Evolutionary conservation across 2,113 vertebrate species (phyloP).

Genomic region (Barnardius zonarius): DNA sequence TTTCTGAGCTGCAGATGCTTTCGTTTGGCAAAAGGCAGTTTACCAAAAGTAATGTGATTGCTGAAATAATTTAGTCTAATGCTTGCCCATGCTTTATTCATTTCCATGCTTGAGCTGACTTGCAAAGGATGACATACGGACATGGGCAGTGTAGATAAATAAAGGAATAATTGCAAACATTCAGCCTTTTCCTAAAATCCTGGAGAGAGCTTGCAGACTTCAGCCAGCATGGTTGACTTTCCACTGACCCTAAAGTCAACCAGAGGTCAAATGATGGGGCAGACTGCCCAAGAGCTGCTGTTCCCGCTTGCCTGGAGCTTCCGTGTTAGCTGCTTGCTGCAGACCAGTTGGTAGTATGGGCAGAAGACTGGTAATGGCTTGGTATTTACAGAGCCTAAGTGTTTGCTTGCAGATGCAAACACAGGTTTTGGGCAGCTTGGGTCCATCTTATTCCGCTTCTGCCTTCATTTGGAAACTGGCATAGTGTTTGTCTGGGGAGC

Average conservation of each 20-base stretch:
- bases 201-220: background rate
- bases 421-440: background rate
- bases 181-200: background rate
- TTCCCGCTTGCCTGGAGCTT: background rate
- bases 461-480: background rate
- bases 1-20: slow-evolving; percentile 14
- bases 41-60: background rate
- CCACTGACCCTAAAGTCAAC: background rate
- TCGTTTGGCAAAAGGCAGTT: slow-evolving; percentile 4
- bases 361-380: slow-evolving; percentile 12
- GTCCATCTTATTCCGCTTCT: background rate
- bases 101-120: slow-evolving; percentile 30
- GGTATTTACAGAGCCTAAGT: background rate
- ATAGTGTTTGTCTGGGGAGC: background rate
- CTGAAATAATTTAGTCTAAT: slow-evolving; percentile 7
- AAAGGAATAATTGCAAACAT: background rate
- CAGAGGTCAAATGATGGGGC: background rate
- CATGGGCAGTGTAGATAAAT: background rate
- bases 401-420: background rate
- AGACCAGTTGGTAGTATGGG: background rate
- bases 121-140: slow-evolving; percentile 25
- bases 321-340: background rate
- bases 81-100: background rate
- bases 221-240: background rate
- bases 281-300: background rate